Percentiles rank a stretch among this genome's conserved stretches.
These are phyloP conservation scores for Drosophila anomalata DNA, from an alignment of 2,888 invertebrate genomes.

Conservation along the genomic window DNA sequence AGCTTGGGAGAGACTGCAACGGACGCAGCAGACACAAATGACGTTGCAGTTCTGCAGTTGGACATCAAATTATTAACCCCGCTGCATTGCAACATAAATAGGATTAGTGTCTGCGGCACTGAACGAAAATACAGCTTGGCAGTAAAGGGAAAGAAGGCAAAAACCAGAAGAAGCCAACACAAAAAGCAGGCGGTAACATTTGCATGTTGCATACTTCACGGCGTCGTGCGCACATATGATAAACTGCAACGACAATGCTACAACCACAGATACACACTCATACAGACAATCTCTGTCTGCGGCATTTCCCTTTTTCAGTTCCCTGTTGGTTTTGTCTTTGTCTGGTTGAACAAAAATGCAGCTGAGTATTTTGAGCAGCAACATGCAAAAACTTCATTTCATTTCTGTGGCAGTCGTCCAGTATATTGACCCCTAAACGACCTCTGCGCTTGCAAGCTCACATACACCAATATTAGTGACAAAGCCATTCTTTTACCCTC, in stretches of 20 bases:
- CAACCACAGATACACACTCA: constrained; percentile 45
- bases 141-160: constrained; percentile 12
- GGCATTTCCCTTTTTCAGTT: constrained; percentile 30
- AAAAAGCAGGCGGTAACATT: constrained; percentile 45
- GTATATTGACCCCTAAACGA: constrained; percentile 69
- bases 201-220: constrained; percentile 77
- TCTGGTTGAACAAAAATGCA: constrained; percentile 65
- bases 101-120: constrained; percentile 77
- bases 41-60: constrained; percentile 57
- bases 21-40: constrained; percentile 28
- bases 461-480: constrained; percentile 38
- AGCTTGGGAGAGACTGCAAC: constrained; percentile 55
- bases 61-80: constrained; percentile 79
- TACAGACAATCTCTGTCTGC: constrained; percentile 29
- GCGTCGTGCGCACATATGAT: constrained; percentile 67
- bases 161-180: constrained; percentile 34
- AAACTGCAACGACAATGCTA: constrained; percentile 69
- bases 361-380: constrained; percentile 69
- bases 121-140: constrained; percentile 45
- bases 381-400: constrained; percentile 76
- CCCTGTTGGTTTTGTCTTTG: constrained; percentile 43
- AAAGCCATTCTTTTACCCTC: constrained; percentile 16
- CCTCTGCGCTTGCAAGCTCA: constrained; percentile 8
- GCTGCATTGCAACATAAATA: constrained; percentile 78
- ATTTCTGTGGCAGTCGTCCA: constrained; percentile 63